A percentile compares a stretch with the other conserved stretches of the same genome.
These are phyloP conservation scores for Sinotaia quadrata DNA, from an alignment of 2,888 invertebrate genomes.

Conservation along the genomic window DNA sequence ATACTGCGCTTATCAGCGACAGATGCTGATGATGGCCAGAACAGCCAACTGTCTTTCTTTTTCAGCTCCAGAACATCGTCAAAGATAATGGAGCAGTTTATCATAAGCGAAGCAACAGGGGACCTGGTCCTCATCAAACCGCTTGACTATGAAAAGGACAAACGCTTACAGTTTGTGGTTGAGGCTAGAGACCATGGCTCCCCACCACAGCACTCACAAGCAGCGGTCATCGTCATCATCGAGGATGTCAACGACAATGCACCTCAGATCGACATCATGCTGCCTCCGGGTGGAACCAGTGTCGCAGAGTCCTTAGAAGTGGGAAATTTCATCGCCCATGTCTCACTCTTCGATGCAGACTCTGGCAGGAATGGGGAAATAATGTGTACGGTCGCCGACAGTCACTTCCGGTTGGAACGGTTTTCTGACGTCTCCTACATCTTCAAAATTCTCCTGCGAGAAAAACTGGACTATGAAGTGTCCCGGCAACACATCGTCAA, in stretches of 20 bases:
- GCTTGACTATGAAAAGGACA: conserved; percentile 87
- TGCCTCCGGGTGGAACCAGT: conserved; percentile 82
- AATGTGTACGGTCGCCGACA: conserved; percentile 50
- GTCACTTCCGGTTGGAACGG: conserved; percentile 51
- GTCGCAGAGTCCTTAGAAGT: conserved; percentile 80
- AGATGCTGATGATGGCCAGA: conserved; percentile 88
- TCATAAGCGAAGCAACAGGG: conserved; percentile 88
- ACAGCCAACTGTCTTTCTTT: conserved; percentile 76
- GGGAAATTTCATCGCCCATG: conserved; percentile 93
- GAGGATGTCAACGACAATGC: conserved; percentile 90
- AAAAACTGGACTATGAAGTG: conserved; percentile 45
- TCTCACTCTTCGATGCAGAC: conserved; percentile 79
- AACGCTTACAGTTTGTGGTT: conserved; percentile 82
- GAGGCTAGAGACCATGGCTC: conserved; percentile 54
- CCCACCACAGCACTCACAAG: conserved; percentile 68
- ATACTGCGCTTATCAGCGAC: conserved; percentile 79
- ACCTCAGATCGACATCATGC: conserved; percentile 85
- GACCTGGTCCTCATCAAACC: conserved; percentile 84
- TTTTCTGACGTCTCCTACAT: conserved; percentile 41
- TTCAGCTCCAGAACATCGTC: conserved; percentile 56
- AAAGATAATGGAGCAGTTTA: conserved; percentile 52
- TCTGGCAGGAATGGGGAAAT: conserved; percentile 59
- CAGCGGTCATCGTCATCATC: conserved; percentile 74
- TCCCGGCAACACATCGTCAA: conserved; percentile 37
- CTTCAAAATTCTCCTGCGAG: conserved; percentile 41